These are phyloP conservation scores for Hyperopisus bebe DNA, from an alignment of 2,113 vertebrate genomes.

Conservation along the genomic window DNA sequence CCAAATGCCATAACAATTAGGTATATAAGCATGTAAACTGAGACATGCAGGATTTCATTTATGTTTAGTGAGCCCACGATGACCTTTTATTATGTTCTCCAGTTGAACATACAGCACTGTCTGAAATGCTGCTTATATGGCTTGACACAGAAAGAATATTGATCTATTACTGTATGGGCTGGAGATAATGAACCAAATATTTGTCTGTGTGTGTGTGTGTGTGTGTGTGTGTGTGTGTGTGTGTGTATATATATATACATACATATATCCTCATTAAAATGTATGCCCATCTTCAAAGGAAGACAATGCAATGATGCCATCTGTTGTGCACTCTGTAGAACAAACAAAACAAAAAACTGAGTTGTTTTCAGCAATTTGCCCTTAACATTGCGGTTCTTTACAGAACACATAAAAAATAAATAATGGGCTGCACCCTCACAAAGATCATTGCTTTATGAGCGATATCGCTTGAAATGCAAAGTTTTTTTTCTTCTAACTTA, in stretches of 20 bases:
- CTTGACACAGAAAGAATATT: constrained; percentile 1
- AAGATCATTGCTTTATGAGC: background rate
- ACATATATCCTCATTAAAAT: constrained; percentile 60
- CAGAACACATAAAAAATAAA: background rate
- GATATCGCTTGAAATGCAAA: background rate
- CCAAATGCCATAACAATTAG: constrained; percentile 19
- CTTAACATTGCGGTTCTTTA: background rate
- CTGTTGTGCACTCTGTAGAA: constrained; percentile 49
- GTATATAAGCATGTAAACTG: background rate
- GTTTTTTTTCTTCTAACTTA: constrained; percentile 1
- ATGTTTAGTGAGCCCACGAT: background rate
- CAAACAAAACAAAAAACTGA: constrained; percentile 29
- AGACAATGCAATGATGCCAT: constrained; percentile 61
- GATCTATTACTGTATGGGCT: background rate
- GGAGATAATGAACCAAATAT: background rate
- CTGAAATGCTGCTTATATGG: background rate
- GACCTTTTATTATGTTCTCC: constrained; percentile 18
- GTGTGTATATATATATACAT: background rate
- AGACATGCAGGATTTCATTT: background rate
- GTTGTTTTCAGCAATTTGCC: background rate
- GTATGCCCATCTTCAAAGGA: constrained; percentile 62
- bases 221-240: background rate
- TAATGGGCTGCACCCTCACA: background rate
- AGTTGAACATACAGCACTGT: constrained; percentile 11
- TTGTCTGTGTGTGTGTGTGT: background rate